Conservation (phyloP, 2,888 invertebrate genomes). For the Latrodectus hesperus region DNA sequence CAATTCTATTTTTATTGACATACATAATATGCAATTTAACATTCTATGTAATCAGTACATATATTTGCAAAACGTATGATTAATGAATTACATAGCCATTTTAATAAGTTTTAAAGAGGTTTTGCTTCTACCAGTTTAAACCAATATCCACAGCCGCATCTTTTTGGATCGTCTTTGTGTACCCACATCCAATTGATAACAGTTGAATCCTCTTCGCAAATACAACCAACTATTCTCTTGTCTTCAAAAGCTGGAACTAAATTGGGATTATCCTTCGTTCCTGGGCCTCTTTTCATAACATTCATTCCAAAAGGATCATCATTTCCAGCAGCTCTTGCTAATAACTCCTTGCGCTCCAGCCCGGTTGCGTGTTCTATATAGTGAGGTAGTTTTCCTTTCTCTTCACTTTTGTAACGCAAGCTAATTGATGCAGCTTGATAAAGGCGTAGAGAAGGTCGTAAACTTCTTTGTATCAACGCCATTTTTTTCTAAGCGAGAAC, state of each 20-base stretch:
- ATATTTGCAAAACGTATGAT: not conserved
- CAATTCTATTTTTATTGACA: not conserved
- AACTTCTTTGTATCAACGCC: too few relatives aligned
- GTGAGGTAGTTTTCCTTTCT: slow-evolving; percentile 81
- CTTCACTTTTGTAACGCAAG: slow-evolving; percentile 31
- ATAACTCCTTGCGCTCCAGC: slow-evolving; percentile 89
- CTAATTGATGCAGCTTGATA: slow-evolving; percentile 37
- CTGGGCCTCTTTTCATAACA: slow-evolving; percentile 84
- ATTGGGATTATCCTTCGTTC: slow-evolving; percentile 90
- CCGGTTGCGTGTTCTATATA: slow-evolving; percentile 95
- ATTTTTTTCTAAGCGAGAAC: too few relatives aligned
- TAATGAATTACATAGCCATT: slow-evolving; percentile 9
- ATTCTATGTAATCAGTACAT: not conserved
- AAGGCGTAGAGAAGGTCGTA: slow-evolving; percentile 22
- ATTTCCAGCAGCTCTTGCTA: slow-evolving; percentile 90
- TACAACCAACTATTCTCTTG: slow-evolving; percentile 93
- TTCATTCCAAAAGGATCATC: slow-evolving; percentile 83
- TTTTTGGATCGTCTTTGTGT: slow-evolving; percentile 89
- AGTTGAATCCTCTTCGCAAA: slow-evolving; percentile 95
- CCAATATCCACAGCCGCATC: slow-evolving; percentile 98
- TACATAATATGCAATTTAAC: not conserved
- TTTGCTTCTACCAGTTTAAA: slow-evolving; percentile 85
- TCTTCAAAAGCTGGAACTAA: slow-evolving; percentile 92
- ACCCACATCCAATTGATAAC: slow-evolving; percentile 96
- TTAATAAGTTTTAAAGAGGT: slow-evolving; percentile 33